A percentile compares a stretch with the other conserved stretches of the same genome.
Conservation (phyloP, 2,888 invertebrate genomes). For the Drosophila pseudotalamancana region DNA sequence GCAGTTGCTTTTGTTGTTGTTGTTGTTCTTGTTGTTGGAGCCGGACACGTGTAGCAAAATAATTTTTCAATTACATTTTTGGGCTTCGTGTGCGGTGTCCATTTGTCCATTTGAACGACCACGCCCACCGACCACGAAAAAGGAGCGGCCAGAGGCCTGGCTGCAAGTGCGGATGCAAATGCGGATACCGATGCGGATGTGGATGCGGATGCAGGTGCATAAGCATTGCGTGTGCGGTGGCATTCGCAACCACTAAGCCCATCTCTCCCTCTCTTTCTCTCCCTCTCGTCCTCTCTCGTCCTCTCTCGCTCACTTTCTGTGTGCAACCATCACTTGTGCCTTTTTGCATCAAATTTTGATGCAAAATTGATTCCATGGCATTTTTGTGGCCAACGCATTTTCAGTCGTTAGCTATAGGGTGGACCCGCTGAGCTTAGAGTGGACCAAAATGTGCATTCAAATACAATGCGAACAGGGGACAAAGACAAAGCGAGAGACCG, state of each 20-base stretch:
- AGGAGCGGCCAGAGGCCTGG: neutral
- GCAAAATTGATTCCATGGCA: slow-evolving; percentile 68
- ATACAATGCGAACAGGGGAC: neutral
- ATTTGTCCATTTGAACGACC: slow-evolving; percentile 10
- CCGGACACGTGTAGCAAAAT: slow-evolving; percentile 74
- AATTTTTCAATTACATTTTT: slow-evolving; percentile 79
- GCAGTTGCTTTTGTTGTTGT: too few relatives aligned
- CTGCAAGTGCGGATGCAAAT: neutral
- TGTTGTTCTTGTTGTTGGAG: too few relatives aligned
- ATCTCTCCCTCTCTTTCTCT: neutral
- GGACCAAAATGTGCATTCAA: slow-evolving; percentile 13
- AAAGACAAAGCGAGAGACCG: neutral
- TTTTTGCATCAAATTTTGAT: slow-evolving; percentile 64
- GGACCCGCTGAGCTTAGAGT: slow-evolving; percentile 23
- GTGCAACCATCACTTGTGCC: slow-evolving; percentile 13
- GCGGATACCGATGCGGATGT: neutral
- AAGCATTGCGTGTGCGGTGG: slow-evolving; percentile 23
- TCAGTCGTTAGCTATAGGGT: slow-evolving; percentile 21
- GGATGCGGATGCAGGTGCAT: slow-evolving; percentile 32
- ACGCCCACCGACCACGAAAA: neutral
- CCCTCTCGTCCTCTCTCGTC: neutral
- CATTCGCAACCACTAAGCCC: slow-evolving; percentile 16
- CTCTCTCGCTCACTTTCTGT: neutral
- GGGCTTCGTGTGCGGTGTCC: slow-evolving; percentile 57
- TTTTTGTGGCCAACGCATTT: slow-evolving; percentile 62